Base-by-base conservation (phyloP, 2,797 vertebrate species). In the Alexandromys oeconomus region DNA sequence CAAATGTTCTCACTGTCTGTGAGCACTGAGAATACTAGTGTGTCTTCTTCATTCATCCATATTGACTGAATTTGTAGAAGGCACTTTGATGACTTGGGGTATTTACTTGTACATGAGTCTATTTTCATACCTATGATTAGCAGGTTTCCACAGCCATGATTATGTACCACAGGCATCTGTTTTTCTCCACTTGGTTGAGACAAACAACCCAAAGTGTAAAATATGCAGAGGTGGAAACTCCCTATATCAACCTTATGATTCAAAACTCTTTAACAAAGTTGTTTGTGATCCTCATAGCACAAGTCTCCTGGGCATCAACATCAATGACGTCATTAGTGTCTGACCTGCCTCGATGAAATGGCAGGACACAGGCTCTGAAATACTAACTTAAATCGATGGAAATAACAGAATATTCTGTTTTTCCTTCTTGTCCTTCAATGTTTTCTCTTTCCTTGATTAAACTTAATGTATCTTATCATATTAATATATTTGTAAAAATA, bases 401-500 rank as follows among this genome's bases (percentile, higher is more conserved):
- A 63, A 77, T n/a, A 29, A 65, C 14, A 84, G 11, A 43, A 11
- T 94, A 19, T 40, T 92, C 71, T 74, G 71, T 11, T 80, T 80
- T 74, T 51, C 5, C 27, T 94, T 88, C 85, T 81, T 79, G 10
- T 54, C 13, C 15, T 74, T 81, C 2, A 77, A 48, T 80, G 78
- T 43, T 29, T 87, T 40, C 79, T n/a, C 80, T 93, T 93, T 71
- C 74, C 12, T 91, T 82, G 25, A 31, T 76, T 90, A 59, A 89
- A 94, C 96, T 95, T 48, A 90, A 97, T 81, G 2, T 46, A 76
- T 19, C 5, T 48, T 81, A 73, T 0, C 0, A 2, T 94, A 90
- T 93, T 69, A 98, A 97, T 87, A 81, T 2, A 93, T 69, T 91
- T 92, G 97, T 97, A 93, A 43, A 96, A 96, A 19, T n/a, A 94